A percentile compares a stretch with the other conserved stretches of the same genome.
These are phyloP conservation scores for Ennomos fuscantarius DNA, from an alignment of 2,888 invertebrate genomes.

Conservation along the genomic window DNA sequence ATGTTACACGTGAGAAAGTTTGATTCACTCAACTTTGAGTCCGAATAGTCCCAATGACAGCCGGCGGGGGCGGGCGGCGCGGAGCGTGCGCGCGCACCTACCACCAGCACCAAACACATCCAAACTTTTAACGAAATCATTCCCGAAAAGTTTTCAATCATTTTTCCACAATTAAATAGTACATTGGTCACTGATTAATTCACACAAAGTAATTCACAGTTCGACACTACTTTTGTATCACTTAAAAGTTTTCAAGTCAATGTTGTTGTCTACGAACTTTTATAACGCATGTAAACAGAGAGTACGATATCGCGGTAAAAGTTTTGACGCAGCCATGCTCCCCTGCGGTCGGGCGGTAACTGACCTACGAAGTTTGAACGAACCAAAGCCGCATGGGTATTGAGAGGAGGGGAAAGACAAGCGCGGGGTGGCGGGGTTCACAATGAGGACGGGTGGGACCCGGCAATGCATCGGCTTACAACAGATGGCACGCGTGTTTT, in stretches of 20 bases:
- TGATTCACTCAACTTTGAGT: conserved; percentile 84
- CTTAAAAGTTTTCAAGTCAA: conserved; percentile 64
- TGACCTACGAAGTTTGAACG: conserved; percentile 86
- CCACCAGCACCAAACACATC: conserved; percentile 78
- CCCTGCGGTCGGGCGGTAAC: conserved; percentile 85
- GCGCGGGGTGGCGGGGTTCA: conserved; percentile 64
- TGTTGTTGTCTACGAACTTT: conserved; percentile 68
- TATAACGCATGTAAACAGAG: conserved; percentile 81
- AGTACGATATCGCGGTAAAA: conserved; percentile 79
- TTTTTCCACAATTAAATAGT: conserved; percentile 72
- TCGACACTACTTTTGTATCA: conserved; percentile 61
- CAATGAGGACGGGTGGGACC: conserved; percentile 72
- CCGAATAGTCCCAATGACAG: conserved; percentile 89
- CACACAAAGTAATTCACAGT: conserved; percentile 57
- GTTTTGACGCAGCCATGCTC: conserved; percentile 84
- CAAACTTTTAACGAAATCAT: conserved; percentile 84
- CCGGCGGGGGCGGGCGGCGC: conserved; percentile 88
- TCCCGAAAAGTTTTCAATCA: conserved; percentile 76
- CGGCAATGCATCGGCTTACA: conserved; percentile 79
- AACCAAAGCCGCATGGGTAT: conserved; percentile 83
- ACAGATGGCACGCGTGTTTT: conserved; percentile 85
- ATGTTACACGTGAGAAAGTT: conserved; percentile 89
- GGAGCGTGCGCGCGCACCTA: conserved; percentile 82
- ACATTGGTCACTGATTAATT: conserved; percentile 73
- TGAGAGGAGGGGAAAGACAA: conserved; percentile 55